These are phyloP conservation scores for Molossus molossus DNA, from an alignment of 2,797 vertebrate species.

Conservation along the genomic window DNA sequence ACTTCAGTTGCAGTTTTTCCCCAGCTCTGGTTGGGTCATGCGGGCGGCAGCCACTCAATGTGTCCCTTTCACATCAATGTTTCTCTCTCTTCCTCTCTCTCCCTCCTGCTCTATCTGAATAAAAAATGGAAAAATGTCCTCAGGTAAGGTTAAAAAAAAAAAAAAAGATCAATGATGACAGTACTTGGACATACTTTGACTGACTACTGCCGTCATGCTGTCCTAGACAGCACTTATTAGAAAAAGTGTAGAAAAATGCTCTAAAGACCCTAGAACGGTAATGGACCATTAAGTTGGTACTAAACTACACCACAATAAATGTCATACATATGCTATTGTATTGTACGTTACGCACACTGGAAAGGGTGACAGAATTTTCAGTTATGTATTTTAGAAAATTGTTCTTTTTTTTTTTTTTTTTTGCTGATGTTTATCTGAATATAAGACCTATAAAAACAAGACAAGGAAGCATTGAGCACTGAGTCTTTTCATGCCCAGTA, in stretches of 20 bases:
- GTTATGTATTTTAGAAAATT: conserved; percentile 79
- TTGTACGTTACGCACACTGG: conserved; percentile 63
- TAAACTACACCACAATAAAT: conserved; percentile 72
- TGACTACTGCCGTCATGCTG: conserved; percentile 82
- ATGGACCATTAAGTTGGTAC: conserved; percentile 61
- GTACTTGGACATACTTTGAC: conserved; percentile 84
- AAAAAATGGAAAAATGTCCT: no score
- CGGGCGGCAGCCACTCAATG: no score
- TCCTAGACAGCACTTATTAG: conserved; percentile 74
- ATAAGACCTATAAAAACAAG: conserved; percentile 85
- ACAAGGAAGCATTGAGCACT: conserved; percentile 81
- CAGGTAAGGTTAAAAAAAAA: no score
- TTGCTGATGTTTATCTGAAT: conserved; percentile 73
- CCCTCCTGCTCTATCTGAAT: no score
- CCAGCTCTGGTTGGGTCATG: no score
- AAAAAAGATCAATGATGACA: conserved; percentile 81
- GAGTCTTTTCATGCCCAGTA: conserved; percentile 69
- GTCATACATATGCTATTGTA: background rate
- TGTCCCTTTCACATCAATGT: no score
- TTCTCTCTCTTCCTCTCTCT: no score
- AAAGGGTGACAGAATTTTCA: conserved; percentile 60
- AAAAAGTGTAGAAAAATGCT: conserved; percentile 76
- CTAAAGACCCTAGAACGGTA: conserved; percentile 74
- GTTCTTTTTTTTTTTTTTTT: conserved; percentile 48
- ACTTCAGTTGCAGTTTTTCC: no score